A percentile compares a stretch with the other conserved stretches of the same genome.
Evolutionary conservation across 2,113 vertebrate species (phyloP).

Genomic region (Lophius piscatorius): DNA sequence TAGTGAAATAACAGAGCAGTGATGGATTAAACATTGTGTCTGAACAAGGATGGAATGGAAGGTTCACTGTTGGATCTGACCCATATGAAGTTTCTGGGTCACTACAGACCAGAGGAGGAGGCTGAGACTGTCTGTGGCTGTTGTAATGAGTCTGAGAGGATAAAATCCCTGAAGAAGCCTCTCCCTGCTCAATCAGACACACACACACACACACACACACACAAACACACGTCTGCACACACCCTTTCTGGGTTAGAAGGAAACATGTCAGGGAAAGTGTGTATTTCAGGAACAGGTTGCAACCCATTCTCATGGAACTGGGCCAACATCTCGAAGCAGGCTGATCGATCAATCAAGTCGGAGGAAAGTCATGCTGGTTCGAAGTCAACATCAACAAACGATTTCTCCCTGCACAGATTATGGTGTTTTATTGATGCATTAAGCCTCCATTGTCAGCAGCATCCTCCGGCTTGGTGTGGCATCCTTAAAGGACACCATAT

Average conservation of each 20-base stretch:
- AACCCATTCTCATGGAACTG: constrained; percentile 34
- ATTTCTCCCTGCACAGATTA: not conserved
- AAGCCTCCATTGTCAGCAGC: not conserved
- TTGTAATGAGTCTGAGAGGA: constrained; percentile 42
- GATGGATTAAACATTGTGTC: constrained; percentile 9
- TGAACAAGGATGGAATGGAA: constrained; percentile 10
- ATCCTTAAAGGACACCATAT: constrained; percentile 2
- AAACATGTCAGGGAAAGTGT: constrained; percentile 13
- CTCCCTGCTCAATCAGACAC: constrained; percentile 16
- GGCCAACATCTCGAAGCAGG: constrained; percentile 23
- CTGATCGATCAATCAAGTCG: constrained; percentile 6
- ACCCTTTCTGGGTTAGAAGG: constrained; percentile 21
- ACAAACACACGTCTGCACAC: not conserved
- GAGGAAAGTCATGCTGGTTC: constrained; percentile 19
- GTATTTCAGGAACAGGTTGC: constrained; percentile 19
- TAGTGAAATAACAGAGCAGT: not conserved
- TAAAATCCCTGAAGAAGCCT: constrained; percentile 38
- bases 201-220: constrained; percentile 1
- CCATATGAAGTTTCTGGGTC: constrained; percentile 68
- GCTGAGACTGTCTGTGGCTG: constrained; percentile 1
- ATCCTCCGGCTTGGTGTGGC: not conserved
- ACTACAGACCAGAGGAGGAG: constrained; percentile 31
- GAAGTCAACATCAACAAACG: constrained; percentile 8
- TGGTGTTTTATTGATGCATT: constrained; percentile 1
- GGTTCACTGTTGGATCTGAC: constrained; percentile 48